These are phyloP conservation scores for Tribolium madens DNA, from an alignment of 1,140 invertebrate genomes.

Conservation along the genomic window DNA sequence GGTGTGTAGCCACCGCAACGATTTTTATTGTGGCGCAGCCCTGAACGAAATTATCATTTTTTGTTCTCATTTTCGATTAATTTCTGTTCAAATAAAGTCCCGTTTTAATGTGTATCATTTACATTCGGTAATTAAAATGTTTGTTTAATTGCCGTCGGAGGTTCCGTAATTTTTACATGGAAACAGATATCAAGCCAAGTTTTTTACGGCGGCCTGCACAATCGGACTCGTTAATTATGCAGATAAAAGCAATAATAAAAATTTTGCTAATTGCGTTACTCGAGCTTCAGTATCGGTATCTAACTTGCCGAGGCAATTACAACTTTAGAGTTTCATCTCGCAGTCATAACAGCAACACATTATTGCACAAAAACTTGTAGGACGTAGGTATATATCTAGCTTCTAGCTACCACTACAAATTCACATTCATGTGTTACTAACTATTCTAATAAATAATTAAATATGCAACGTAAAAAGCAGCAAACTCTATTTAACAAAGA, in stretches of 20 bases:
- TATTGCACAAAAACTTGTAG: neutral
- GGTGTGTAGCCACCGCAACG: slow-evolving; percentile 1
- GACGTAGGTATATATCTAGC: too few species aligned
- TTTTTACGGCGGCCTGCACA: slow-evolving; percentile 10
- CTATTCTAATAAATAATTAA: neutral
- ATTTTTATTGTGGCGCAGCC: neutral
- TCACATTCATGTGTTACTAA: neutral
- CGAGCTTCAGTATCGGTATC: neutral
- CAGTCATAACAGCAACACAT: neutral
- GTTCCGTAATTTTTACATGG: slow-evolving; percentile 35
- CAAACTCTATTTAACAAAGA: too few species aligned
- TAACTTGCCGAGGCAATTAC: neutral
- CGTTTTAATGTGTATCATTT: slow-evolving; percentile 32
- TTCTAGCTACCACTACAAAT: neutral
- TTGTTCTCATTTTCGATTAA: slow-evolving; percentile 9
- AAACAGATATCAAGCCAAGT: slow-evolving; percentile 28
- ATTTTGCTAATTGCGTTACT: slow-evolving; percentile 24
- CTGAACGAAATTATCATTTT: slow-evolving; percentile 8
- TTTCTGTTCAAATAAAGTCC: slow-evolving; percentile 36
- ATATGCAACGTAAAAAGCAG: too few species aligned
- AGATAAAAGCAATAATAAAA: slow-evolving; percentile 37
- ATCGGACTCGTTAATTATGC: slow-evolving; percentile 30
- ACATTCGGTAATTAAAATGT: slow-evolving; percentile 41
- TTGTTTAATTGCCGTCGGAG: slow-evolving; percentile 37
- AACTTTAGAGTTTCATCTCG: neutral